These are phyloP conservation scores for Morone chrysops DNA, from an alignment of 2,113 vertebrate species.

Conservation along the genomic window DNA sequence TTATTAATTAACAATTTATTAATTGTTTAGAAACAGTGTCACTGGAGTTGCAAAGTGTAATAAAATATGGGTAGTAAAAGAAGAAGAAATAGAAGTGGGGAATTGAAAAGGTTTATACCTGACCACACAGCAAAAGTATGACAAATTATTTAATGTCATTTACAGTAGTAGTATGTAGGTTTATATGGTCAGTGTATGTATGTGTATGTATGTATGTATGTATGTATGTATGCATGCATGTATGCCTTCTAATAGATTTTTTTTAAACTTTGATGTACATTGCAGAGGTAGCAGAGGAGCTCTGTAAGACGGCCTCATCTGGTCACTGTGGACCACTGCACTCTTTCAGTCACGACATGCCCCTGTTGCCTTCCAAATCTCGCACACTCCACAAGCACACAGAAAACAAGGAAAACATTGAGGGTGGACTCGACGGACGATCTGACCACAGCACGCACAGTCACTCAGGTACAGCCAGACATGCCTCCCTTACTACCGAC, in stretches of 20 bases:
- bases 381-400: slow-evolving; percentile 92
- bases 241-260: neutral
- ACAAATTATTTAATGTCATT: too few relatives aligned
- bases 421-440: slow-evolving; percentile 87
- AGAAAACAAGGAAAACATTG: slow-evolving; percentile 98
- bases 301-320: slow-evolving; percentile 92
- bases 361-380: slow-evolving; percentile 94
- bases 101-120: neutral
- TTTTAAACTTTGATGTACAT: neutral
- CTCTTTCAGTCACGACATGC: slow-evolving; percentile 87
- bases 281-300: slow-evolving; percentile 96
- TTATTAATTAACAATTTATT: too few relatives aligned
- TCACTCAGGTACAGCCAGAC: slow-evolving; percentile 81
- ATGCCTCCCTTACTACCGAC: slow-evolving; percentile 39
- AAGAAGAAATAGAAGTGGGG: neutral
- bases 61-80: neutral
- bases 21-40: neutral
- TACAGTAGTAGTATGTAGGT: too few relatives aligned
- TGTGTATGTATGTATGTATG: too few relatives aligned
- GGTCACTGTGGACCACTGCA: slow-evolving; percentile 88
- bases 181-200: too few relatives aligned
- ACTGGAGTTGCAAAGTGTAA: neutral
- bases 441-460: slow-evolving; percentile 75
- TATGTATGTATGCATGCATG: too few relatives aligned
- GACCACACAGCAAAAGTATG: too few relatives aligned